These are phyloP conservation scores for Epinephelus fuscoguttatus DNA, from an alignment of 2,113 vertebrate genomes.

Conservation along the genomic window DNA sequence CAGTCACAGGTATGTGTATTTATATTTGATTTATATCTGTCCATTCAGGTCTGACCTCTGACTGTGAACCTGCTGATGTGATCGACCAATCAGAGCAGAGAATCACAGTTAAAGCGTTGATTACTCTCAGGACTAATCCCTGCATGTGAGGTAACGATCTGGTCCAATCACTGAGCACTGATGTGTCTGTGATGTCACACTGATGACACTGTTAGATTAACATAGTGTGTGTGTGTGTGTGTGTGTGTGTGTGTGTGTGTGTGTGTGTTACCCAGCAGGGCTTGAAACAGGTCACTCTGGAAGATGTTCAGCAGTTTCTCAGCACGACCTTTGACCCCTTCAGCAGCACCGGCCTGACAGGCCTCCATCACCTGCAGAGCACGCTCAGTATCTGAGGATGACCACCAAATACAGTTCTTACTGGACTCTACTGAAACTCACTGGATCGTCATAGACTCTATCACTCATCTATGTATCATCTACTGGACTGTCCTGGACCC, in stretches of 20 bases:
- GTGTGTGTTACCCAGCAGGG: constrained; percentile 79
- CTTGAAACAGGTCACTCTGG: constrained; percentile 87
- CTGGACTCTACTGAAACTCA: no score
- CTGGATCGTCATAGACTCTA: no score
- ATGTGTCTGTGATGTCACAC: constrained; percentile 10
- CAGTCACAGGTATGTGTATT: neutral
- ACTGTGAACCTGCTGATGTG: no score
- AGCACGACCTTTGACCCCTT: constrained; percentile 79
- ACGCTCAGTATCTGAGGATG: constrained; percentile 77
- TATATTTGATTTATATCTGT: neutral
- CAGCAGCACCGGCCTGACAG: constrained; percentile 71
- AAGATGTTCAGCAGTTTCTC: constrained; percentile 84
- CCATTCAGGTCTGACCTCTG: no score
- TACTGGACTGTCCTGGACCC: no score
- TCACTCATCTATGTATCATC: no score
- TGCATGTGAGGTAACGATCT: neutral
- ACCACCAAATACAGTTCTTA: neutral
- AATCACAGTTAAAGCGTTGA: no score
- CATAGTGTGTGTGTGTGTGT: constrained; percentile 31
- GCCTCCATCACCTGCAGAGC: constrained; percentile 83
- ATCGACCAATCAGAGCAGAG: no score
- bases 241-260: constrained; percentile 30
- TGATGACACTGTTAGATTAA: constrained; percentile 51
- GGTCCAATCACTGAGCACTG: neutral
- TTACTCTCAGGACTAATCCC: neutral